Evolutionary conservation across 2,797 vertebrate genomes (phyloP).

Genomic region (Hypotaenidia okinawae): DNA sequence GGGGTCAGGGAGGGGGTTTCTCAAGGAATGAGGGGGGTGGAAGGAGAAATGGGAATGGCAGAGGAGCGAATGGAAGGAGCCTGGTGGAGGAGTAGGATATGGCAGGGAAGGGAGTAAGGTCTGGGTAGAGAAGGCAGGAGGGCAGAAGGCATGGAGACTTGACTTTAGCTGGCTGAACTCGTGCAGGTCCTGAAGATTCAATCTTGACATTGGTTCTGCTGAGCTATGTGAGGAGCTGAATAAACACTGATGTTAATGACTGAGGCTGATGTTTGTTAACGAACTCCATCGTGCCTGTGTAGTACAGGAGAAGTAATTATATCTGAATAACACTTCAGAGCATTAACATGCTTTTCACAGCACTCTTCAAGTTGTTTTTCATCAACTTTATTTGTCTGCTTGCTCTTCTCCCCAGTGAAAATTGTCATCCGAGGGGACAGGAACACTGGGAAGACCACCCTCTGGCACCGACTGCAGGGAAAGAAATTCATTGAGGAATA

Average conservation of each 20-base stretch:
- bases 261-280: background rate
- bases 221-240: background rate
- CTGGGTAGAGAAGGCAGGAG: background rate
- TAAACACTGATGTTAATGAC: slow-evolving; percentile 17
- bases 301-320: background rate
- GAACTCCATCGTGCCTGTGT: background rate
- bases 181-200: background rate
- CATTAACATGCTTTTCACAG: background rate
- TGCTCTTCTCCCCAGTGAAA: slow-evolving; percentile 82
- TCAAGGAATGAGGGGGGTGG: background rate
- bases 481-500: slow-evolving; percentile 95
- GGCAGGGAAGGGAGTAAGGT: no score
- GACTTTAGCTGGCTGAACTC: background rate
- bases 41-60: background rate
- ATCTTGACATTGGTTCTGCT: background rate
- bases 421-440: slow-evolving; percentile 96
- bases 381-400: slow-evolving; percentile 27
- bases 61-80: background rate
- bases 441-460: slow-evolving; percentile 95
- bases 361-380: background rate
- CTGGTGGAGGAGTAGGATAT: background rate
- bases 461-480: slow-evolving; percentile 96
- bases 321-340: background rate
- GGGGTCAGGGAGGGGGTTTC: background rate
- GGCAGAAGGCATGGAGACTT: background rate